These are phyloP conservation scores for Busseola fusca DNA, from an alignment of 2,888 invertebrate genomes.

Conservation along the genomic window DNA sequence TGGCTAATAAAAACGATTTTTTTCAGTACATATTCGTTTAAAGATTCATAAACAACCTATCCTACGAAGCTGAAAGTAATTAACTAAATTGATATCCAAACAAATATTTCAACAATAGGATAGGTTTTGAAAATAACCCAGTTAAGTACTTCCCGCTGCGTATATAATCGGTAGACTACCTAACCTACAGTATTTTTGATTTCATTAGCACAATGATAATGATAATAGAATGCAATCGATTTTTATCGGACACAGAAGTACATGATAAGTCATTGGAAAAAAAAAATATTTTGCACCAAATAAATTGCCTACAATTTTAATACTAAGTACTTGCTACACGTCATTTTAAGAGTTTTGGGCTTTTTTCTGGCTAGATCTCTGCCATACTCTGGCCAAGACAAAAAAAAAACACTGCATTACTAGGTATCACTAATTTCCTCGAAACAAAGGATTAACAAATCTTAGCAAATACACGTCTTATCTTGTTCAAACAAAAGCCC, in stretches of 20 bases:
- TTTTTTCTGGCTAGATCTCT: not conserved
- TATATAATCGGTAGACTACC: not conserved
- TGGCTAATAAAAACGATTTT: too few relatives aligned
- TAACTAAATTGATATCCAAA: not conserved
- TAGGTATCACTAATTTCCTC: not conserved
- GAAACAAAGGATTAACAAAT: not conserved
- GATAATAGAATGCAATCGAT: constrained; percentile 21
- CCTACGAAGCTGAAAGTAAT: too few relatives aligned
- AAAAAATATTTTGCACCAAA: not conserved
- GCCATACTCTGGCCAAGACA: not conserved
- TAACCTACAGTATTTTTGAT: constrained; percentile 10
- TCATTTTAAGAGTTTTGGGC: not conserved
- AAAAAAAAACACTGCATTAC: not conserved
- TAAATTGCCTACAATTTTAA: too few relatives aligned
- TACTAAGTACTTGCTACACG: not conserved
- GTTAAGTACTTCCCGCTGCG: not conserved
- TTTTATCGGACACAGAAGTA: constrained; percentile 11
- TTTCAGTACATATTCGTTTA: too few relatives aligned
- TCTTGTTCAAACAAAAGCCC: not conserved
- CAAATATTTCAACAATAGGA: not conserved
- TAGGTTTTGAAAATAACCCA: not conserved
- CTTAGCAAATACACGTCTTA: not conserved
- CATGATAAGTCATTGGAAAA: constrained; percentile 16
- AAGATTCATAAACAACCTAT: too few relatives aligned
- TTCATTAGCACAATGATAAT: constrained; percentile 33